These are phyloP conservation scores for Heptranchias perlo DNA, from an alignment of 2,113 vertebrate species.

Conservation along the genomic window DNA sequence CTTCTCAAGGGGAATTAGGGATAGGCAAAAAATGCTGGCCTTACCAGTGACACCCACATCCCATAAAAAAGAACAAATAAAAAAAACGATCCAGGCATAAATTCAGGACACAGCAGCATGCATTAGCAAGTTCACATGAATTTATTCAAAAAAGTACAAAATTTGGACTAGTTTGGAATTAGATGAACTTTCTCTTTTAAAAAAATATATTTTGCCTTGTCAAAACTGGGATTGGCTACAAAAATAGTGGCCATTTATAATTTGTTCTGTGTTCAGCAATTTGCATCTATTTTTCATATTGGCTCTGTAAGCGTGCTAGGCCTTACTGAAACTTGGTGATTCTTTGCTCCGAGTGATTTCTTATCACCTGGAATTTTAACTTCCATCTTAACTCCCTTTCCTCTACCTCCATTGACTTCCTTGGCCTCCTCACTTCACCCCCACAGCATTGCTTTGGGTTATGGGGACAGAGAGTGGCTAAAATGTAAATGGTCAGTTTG, in stretches of 20 bases:
- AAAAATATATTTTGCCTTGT: background rate
- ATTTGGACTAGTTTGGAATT: background rate
- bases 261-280: background rate
- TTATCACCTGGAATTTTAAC: background rate
- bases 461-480: background rate
- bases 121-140: background rate
- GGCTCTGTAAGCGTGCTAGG: background rate
- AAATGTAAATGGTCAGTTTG: no score
- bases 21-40: no score
- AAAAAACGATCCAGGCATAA: no score
- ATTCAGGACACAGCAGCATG: background rate
- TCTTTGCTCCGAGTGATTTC: background rate
- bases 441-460: no score
- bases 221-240: background rate
- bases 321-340: background rate
- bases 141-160: background rate
- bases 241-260: background rate
- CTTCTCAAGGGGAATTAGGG: no score
- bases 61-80: no score
- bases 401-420: no score
- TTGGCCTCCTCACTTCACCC: no score
- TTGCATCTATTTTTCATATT: background rate
- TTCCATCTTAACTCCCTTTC: background rate
- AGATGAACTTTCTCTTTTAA: background rate
- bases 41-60: no score